Percentiles rank a stretch among this genome's conserved stretches.
phyloP scores from a whole-genome alignment of 2,888 invertebrate genomes.

The Caenorhabditis imperialis region DNA sequence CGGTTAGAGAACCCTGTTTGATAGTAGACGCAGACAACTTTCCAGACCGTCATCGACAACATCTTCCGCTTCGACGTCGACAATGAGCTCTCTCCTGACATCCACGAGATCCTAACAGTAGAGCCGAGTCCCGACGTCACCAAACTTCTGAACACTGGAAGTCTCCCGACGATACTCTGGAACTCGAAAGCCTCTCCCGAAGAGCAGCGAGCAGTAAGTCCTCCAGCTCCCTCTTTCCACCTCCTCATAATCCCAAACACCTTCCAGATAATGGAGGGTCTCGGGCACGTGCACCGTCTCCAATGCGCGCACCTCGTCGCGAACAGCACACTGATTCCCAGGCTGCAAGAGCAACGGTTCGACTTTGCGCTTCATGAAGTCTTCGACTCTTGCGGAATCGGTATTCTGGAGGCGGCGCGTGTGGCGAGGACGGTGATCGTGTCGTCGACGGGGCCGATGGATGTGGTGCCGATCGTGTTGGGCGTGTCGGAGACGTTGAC shows the following conservation, averaged over 20 bases:
- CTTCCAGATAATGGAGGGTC: constrained; percentile 53
- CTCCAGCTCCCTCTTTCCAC: too few species aligned
- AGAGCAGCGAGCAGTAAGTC: constrained; percentile 40
- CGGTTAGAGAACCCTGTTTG: too few species aligned
- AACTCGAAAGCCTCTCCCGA: constrained; percentile 44
- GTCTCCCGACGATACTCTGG: constrained; percentile 41
- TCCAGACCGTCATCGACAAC: constrained; percentile 55
- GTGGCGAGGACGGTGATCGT: constrained; percentile 57
- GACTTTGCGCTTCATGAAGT: constrained; percentile 59
- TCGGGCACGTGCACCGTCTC: constrained; percentile 46
- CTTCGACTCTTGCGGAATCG: constrained; percentile 62
- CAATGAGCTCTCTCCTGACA: constrained; percentile 31
- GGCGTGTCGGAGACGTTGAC: constrained; percentile 47
- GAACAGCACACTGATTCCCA: constrained; percentile 40
- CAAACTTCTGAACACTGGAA: constrained; percentile 16
- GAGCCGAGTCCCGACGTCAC: constrained; percentile 45
- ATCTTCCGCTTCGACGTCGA: constrained; percentile 44
- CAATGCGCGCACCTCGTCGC: constrained; percentile 50
- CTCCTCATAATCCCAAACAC: too few species aligned
- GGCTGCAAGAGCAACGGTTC: constrained; percentile 45
- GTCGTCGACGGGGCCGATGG: constrained; percentile 60
- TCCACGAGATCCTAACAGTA: constrained; percentile 32
- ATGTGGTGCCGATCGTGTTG: constrained; percentile 46
- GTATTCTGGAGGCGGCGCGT: constrained; percentile 43
- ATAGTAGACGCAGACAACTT: not conserved